Percentiles rank a stretch among this genome's conserved stretches.
phyloP scores from a whole-genome alignment of 2,797 vertebrate genomes.

The Sebastes reedi region DNA sequence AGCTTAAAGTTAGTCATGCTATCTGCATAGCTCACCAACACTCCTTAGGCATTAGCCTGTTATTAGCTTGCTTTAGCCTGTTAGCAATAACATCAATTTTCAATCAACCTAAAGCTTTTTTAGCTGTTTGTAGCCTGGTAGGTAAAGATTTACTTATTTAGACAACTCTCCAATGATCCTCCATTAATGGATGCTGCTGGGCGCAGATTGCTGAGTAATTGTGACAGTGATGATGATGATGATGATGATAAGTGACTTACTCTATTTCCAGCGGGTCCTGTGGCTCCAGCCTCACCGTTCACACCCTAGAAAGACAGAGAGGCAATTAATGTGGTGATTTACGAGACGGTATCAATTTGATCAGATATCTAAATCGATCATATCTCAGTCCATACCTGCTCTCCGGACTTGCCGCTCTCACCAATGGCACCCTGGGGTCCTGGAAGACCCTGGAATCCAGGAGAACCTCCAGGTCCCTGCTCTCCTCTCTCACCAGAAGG shows the following conservation, averaged over 20 bases:
- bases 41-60: neutral
- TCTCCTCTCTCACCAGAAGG: slow-evolving; percentile 95
- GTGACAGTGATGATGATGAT: neutral
- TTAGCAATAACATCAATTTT: neutral
- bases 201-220: neutral
- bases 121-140: neutral
- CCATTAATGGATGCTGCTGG: neutral
- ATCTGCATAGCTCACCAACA: neutral
- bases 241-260: slow-evolving; percentile 80
- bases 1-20: neutral
- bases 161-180: neutral
- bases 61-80: neutral
- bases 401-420: slow-evolving; percentile 94
- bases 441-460: slow-evolving; percentile 98
- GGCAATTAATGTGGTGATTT: neutral
- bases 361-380: neutral
- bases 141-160: neutral
- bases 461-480: slow-evolving; percentile 87
- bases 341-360: neutral
- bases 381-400: slow-evolving; percentile 86
- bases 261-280: slow-evolving; percentile 89
- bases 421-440: slow-evolving; percentile 92
- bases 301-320: slow-evolving; percentile 83
- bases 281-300: slow-evolving; percentile 90
- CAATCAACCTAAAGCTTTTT: neutral